Percentiles rank a stretch among this genome's conserved stretches.
These are phyloP conservation scores for Elachura formosa DNA, from an alignment of 2,113 vertebrate genomes.

Conservation along the genomic window DNA sequence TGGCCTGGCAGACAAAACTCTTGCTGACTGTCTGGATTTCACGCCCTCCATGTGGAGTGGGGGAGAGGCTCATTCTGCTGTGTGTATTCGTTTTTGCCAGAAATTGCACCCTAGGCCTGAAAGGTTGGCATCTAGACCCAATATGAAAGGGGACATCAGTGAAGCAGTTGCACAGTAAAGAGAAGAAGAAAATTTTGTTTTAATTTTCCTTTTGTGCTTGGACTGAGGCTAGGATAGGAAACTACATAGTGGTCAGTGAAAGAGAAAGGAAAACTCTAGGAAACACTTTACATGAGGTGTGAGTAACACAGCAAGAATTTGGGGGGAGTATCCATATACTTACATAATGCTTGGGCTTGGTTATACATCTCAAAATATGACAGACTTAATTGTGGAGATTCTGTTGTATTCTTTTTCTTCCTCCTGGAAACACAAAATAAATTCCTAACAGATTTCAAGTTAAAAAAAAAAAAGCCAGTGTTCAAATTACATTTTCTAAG, in stretches of 20 bases:
- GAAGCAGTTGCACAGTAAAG: neutral
- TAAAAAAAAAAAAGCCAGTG: too few species aligned
- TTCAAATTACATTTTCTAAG: neutral
- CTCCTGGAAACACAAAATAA: neutral
- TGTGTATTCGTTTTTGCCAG: neutral
- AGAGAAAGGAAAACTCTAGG: neutral
- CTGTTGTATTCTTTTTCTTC: neutral
- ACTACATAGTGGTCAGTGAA: neutral
- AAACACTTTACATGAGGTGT: neutral
- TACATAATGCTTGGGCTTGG: neutral
- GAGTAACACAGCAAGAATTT: neutral
- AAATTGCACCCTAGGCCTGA: neutral
- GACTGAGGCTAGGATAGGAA: neutral
- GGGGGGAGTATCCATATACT: neutral
- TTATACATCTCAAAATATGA: neutral
- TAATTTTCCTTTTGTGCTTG: neutral
- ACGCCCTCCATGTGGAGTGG: neutral
- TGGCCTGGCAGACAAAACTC: neutral
- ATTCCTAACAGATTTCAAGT: neutral
- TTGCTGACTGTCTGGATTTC: neutral
- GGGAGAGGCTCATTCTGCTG: neutral
- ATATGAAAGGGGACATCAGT: neutral
- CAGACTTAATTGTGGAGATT: neutral
- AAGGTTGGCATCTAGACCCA: neutral
- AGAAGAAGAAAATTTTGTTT: neutral